Evolutionary conservation across 2,113 vertebrate species (phyloP), one percentile per base, ranked within the genome.

Genomic region (Corvus cornix): DNA sequence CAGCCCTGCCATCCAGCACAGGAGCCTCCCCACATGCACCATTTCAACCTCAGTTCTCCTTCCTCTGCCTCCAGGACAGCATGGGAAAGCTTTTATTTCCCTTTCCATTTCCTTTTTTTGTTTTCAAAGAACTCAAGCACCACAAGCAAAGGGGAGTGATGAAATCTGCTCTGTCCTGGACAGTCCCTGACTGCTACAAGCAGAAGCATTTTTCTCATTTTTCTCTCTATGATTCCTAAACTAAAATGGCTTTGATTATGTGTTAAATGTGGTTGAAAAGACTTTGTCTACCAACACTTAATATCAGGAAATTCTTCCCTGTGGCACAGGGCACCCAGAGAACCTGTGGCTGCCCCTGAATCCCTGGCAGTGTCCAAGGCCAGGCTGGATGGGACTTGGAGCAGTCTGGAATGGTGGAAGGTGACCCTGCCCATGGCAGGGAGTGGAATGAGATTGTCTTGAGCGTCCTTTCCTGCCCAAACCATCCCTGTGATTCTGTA

Each of bases 11-110:
- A 0, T 24, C 0, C 2, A 70, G 41, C 21, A 3, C 37, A 13
- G 49, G 21, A 48, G 31, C 41, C 41, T 9, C n/a, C 14, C 1
- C 2, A 37, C 3, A 37, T n/a, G 43, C 22, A 31, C 10, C 12
- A 9, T n/a, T 22, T 58, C 14, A 52, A 19, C 59, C 28, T 23
- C 76, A 84, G n/a, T 95, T 96, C 95, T 86, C 55, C 41, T 95
- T 96, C 83, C 55, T 77, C 52, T 49, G 41, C 33, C 39, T 73
- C 44, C 35, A 18, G 84, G 23, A 63, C 13, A 63, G 7, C 73
- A 67, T 70, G 93, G 68, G 93, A 96, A 96, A 92, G 46, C 27
- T 69, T 92, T 72, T 28, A 58, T 90, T 95, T 96, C 79, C 44
- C 11, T 63, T 96, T 68, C 53, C 11, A 20, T 64, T 96, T 92